A percentile compares a stretch with the other conserved stretches of the same genome.
These are phyloP conservation scores for Alligator sinensis DNA, from an alignment of 2,113 vertebrate genomes.

Conservation along the genomic window DNA sequence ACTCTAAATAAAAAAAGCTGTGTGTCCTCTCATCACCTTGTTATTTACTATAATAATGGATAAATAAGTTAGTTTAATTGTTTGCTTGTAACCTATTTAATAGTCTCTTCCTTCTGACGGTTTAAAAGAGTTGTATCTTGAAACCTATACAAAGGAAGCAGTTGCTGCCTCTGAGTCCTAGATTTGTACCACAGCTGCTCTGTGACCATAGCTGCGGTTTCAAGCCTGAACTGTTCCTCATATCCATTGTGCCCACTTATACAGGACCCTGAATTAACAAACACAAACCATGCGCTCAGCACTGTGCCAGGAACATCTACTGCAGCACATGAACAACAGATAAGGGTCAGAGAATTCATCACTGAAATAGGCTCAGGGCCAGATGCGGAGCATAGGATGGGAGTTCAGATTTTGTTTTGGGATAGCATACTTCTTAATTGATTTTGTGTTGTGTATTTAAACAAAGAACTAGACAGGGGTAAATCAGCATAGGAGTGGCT, in stretches of 20 bases:
- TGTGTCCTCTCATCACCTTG: not conserved
- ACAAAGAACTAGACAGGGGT: not conserved
- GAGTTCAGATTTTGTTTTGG: not conserved
- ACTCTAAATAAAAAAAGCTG: not conserved
- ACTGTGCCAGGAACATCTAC: not conserved
- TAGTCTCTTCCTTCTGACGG: constrained; percentile 1
- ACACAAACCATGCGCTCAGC: fast-evolving
- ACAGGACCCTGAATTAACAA: not conserved
- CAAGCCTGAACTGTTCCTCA: fast-evolving
- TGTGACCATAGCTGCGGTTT: not conserved
- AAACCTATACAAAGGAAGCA: not conserved
- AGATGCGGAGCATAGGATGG: not conserved
- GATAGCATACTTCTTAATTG: not conserved
- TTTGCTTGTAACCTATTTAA: not conserved
- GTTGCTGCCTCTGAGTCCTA: not conserved
- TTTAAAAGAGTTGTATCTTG: not conserved
- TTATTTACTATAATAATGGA: constrained; percentile 1
- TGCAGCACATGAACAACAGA: fast-evolving
- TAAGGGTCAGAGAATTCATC: not conserved
- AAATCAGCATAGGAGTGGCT: not conserved
- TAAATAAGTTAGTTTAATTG: constrained; percentile 25
- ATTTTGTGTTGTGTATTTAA: fast-evolving
- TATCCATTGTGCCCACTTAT: fast-evolving
- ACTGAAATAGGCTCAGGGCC: not conserved
- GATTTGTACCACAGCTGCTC: not conserved